Conservation (phyloP, 2,888 invertebrate genomes). For the Blera fallax region DNA sequence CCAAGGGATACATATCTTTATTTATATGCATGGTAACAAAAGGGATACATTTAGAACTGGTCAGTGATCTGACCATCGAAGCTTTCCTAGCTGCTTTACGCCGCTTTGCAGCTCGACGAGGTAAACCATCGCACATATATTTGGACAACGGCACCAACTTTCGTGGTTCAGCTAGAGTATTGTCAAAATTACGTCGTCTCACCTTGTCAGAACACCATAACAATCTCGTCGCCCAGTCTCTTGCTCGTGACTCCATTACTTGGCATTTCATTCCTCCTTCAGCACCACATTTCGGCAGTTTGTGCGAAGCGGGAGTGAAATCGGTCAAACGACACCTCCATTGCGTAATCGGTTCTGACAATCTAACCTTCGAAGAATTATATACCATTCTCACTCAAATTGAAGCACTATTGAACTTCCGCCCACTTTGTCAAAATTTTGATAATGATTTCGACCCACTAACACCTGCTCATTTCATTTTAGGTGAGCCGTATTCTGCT, state of each 20-base stretch:
- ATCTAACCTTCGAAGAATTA: not conserved
- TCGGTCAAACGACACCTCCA: not conserved
- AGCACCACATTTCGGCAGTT: not conserved
- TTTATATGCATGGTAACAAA: too few relatives aligned
- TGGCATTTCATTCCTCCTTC: not conserved
- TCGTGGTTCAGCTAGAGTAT: too few relatives aligned
- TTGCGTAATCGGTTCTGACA: not conserved
- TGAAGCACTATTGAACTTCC: not conserved
- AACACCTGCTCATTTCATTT: not conserved
- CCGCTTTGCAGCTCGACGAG: too few relatives aligned
- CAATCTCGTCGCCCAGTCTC: not conserved
- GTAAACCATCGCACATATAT: too few relatives aligned
- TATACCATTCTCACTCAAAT: not conserved
- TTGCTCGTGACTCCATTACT: not conserved
- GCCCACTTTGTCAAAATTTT: not conserved
- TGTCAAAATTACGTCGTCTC: too few relatives aligned
- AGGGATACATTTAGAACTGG: too few relatives aligned
- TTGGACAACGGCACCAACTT: too few relatives aligned
- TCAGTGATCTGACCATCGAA: too few relatives aligned
- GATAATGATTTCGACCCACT: not conserved
- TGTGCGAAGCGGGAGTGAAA: not conserved
- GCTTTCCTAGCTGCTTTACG: too few relatives aligned
- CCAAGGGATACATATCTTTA: too few relatives aligned
- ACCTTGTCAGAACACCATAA: too few relatives aligned
- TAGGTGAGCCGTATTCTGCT: not conserved